Evolutionary conservation across 2,113 vertebrate genomes (phyloP).

Genomic region (Platichthys stellatus): DNA sequence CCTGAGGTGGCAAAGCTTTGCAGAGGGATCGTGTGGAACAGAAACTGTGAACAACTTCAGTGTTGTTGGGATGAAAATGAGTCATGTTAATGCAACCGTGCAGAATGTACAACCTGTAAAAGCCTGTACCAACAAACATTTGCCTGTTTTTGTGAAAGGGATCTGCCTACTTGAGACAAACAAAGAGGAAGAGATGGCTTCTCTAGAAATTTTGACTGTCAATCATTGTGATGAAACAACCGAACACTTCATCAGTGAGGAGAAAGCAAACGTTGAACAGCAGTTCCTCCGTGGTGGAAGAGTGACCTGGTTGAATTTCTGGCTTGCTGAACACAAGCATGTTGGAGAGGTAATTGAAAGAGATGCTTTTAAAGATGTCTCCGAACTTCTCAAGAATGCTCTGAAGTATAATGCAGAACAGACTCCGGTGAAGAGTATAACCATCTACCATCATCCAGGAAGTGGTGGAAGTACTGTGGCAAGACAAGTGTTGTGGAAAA

Average conservation of each 20-base stretch:
- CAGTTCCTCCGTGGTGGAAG: conserved; percentile 85
- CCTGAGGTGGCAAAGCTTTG: conserved; percentile 5
- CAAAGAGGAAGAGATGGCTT: too few relatives aligned
- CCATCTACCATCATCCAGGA: conserved; percentile 88
- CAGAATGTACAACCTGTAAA: conserved; percentile 73
- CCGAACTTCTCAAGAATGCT: conserved; percentile 62
- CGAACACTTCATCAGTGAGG: too few relatives aligned
- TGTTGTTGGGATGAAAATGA: conserved; percentile 86
- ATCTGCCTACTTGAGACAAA: too few relatives aligned
- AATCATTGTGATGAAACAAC: too few relatives aligned
- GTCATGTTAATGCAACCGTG: conserved; percentile 83
- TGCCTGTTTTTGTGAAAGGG: conserved; percentile 79
- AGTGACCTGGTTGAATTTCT: conserved; percentile 86
- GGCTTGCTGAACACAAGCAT: conserved; percentile 82
- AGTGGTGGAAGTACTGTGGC: conserved; percentile 89
- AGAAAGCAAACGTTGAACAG: conserved; percentile 73
- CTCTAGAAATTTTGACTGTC: too few relatives aligned
- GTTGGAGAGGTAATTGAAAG: conserved; percentile 84
- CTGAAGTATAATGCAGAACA: conserved; percentile 53
- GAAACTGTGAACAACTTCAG: conserved; percentile 75
- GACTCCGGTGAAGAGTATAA: conserved; percentile 76
- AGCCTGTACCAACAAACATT: conserved; percentile 56
- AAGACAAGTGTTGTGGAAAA: conserved; percentile 86
- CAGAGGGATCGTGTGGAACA: conserved; percentile 68
- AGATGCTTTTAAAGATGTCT: conserved; percentile 14